These are phyloP conservation scores for Callipepla californica DNA, from an alignment of 2,113 vertebrate genomes.

Conservation along the genomic window DNA sequence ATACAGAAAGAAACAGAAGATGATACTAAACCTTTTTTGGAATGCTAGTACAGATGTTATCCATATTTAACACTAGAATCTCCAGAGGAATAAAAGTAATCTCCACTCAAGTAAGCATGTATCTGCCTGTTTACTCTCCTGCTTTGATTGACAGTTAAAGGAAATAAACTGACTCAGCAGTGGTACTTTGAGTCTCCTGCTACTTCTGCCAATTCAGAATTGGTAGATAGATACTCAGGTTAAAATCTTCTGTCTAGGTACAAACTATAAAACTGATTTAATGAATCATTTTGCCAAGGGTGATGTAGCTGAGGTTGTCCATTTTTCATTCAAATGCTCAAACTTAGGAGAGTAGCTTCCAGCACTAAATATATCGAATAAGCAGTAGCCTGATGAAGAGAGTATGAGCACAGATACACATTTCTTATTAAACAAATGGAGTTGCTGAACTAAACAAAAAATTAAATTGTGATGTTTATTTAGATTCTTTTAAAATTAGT, in stretches of 20 bases:
- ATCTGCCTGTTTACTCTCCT: slow-evolving; percentile 81
- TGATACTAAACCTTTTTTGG: slow-evolving; percentile 71
- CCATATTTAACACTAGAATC: slow-evolving; percentile 59
- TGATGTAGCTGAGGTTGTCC: slow-evolving; percentile 73
- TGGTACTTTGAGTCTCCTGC: slow-evolving; percentile 62
- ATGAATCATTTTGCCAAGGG: slow-evolving; percentile 83
- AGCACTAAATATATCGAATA: slow-evolving; percentile 85
- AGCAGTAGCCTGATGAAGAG: slow-evolving; percentile 80
- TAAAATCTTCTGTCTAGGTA: slow-evolving; percentile 90
- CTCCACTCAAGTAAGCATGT: slow-evolving; percentile 73
- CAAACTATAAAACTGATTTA: slow-evolving; percentile 91
- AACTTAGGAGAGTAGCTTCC: slow-evolving; percentile 77
- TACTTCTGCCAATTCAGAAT: slow-evolving; percentile 80
- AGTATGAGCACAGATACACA: slow-evolving; percentile 55
- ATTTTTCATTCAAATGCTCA: slow-evolving; percentile 86
- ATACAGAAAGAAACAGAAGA: background rate
- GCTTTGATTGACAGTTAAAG: slow-evolving; percentile 86
- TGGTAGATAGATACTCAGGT: slow-evolving; percentile 85
- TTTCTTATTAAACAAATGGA: slow-evolving; percentile 75
- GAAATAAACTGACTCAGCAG: slow-evolving; percentile 87
- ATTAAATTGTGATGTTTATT: slow-evolving; percentile 75
- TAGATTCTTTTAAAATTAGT: slow-evolving; percentile 56
- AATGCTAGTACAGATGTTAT: slow-evolving; percentile 83
- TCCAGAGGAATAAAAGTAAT: slow-evolving; percentile 70
- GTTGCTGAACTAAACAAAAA: slow-evolving; percentile 73